Conservation (phyloP, 2,113 vertebrate species). For the Erpornis zantholeuca region DNA sequence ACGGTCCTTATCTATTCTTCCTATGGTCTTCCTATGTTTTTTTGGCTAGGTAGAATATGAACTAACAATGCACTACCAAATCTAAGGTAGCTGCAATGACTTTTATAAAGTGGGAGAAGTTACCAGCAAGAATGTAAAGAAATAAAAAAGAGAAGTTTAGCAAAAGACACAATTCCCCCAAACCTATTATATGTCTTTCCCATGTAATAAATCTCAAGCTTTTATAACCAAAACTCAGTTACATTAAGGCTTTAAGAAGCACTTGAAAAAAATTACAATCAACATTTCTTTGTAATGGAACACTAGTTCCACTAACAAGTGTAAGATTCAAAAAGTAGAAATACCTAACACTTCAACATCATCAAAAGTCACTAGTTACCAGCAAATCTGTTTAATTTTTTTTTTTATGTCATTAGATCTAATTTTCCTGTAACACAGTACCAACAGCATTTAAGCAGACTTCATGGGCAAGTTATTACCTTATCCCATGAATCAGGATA, state of each 20-base stretch:
- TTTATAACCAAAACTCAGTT: background rate
- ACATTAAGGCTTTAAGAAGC: background rate
- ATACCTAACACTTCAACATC: background rate
- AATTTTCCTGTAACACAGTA: background rate
- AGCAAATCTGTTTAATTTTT: background rate
- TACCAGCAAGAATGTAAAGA: background rate
- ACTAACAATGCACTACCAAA: background rate
- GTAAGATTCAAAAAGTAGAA: background rate
- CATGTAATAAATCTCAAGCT: background rate
- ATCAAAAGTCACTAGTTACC: background rate
- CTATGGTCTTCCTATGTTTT: background rate
- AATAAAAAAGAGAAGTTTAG: background rate
- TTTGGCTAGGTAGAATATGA: background rate
- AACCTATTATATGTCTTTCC: background rate
- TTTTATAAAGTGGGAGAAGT: background rate
- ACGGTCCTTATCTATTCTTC: background rate
- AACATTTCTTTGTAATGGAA: background rate
- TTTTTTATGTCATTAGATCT: background rate
- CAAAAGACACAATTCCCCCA: background rate
- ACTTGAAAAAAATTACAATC: background rate
- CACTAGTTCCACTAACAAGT: background rate
- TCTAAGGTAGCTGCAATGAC: background rate
- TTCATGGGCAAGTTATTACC: background rate
- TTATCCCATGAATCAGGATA: background rate
- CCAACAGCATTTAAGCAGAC: background rate